Conservation (phyloP, 2,797 vertebrate genomes). For the Brachyalestes nurse region DNA sequence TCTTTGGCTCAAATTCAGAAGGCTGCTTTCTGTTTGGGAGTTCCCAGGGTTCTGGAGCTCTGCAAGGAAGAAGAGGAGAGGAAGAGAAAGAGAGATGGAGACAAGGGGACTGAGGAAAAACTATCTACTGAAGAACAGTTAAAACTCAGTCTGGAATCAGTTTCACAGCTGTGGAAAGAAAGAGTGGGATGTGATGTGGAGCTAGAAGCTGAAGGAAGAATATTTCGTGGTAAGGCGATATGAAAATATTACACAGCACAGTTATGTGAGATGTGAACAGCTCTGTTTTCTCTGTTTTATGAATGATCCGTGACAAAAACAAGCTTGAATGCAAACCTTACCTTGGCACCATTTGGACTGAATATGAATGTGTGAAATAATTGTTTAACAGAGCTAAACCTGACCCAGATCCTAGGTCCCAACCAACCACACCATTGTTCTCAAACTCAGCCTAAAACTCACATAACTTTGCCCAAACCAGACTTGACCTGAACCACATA, state of each 20-base stretch:
- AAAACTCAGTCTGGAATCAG: constrained; percentile 61
- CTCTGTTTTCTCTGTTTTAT: neutral
- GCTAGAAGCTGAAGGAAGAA: constrained; percentile 66
- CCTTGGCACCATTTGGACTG: too few relatives aligned
- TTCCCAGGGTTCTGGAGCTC: constrained; percentile 66
- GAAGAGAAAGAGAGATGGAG: constrained; percentile 17
- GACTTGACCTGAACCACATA: too few relatives aligned
- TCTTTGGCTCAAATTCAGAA: constrained; percentile 50
- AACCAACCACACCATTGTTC: too few relatives aligned
- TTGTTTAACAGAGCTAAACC: too few relatives aligned
- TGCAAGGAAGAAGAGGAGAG: constrained; percentile 49
- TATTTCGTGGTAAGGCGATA: constrained; percentile 66
- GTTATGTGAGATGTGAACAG: neutral
- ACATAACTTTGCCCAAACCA: too few relatives aligned
- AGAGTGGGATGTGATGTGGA: constrained; percentile 73
- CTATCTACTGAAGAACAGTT: constrained; percentile 58
- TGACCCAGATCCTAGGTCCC: too few relatives aligned
- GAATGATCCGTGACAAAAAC: neutral
- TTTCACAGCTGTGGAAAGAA: constrained; percentile 66
- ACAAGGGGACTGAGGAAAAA: neutral
- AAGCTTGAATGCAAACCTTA: neutral
- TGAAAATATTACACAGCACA: neutral
- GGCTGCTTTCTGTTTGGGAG: constrained; percentile 66
- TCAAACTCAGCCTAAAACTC: too few relatives aligned
- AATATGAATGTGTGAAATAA: too few relatives aligned